A percentile compares a stretch with the other conserved stretches of the same genome.
Conservation (phyloP, 2,888 invertebrate genomes). For the Synanthedon formicaeformis region DNA sequence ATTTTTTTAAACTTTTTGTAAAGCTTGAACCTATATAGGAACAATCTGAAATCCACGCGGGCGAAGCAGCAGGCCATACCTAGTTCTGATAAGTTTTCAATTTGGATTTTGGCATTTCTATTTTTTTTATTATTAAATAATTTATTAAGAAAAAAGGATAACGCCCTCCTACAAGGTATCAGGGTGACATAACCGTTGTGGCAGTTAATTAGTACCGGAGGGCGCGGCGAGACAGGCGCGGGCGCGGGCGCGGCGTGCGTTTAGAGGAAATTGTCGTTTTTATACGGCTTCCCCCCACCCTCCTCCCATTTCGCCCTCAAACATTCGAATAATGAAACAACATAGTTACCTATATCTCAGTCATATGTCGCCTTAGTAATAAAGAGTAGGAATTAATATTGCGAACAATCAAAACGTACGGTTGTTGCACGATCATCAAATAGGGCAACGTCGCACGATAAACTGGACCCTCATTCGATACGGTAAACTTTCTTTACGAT, state of each 20-base stretch:
- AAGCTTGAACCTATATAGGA: no score
- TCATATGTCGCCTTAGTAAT: conserved; percentile 56
- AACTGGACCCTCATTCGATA: neutral
- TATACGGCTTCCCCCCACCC: conserved; percentile 58
- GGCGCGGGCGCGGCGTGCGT: conserved; percentile 61
- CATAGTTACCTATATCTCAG: conserved; percentile 60
- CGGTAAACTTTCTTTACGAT: neutral
- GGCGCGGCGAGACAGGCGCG: conserved; percentile 63
- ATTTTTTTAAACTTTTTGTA: no score
- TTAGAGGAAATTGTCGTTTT: conserved; percentile 70
- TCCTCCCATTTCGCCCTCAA: conserved; percentile 27
- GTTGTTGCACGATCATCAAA: neutral
- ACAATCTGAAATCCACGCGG: no score
- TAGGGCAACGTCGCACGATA: neutral
- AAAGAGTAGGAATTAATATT: conserved; percentile 58
- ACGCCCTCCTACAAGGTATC: conserved; percentile 53
- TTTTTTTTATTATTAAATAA: no score
- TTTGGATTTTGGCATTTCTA: no score
- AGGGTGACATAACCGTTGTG: conserved; percentile 66
- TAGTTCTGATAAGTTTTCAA: no score
- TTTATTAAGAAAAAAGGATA: conserved; percentile 21
- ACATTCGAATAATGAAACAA: conserved; percentile 61
- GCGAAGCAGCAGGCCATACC: no score
- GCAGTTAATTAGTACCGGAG: conserved; percentile 66
- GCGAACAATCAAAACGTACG: conserved; percentile 8